Evolutionary conservation across 2,797 vertebrate genomes (phyloP), one percentile per base, ranked within the genome.

Genomic region (Danio kyathit): DNA sequence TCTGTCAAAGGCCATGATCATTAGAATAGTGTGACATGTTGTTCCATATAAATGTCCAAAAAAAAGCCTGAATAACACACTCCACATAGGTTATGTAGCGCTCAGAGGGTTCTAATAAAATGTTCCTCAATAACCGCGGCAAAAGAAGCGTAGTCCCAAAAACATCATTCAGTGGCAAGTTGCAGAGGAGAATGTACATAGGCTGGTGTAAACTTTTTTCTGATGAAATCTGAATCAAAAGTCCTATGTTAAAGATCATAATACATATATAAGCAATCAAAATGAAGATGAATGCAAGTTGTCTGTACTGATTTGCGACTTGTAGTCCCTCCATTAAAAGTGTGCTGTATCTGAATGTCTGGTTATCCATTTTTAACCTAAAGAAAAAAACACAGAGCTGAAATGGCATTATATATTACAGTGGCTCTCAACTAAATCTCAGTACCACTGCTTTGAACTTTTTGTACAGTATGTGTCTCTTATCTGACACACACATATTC

Each of bases 181-280:
- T 93, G 7, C 92, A 94, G 0, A 95, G 88, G 48, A 96, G 92
- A 44, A 95, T 89, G 61, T 94, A 92, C 93, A 94, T 96, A 81
- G 96, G 94, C 83, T 95, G 86, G 0, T 92, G 95, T 1, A 96
- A 93, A 79, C 83, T 84, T 63, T 51, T 81, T 17, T 73, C 80
- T 14, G 40, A 6, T 0, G 6, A 46, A 44, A 93, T 88, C 71
- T 91, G 76, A 0, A 82, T 21, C 5, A 91, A 56, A 80, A 93
- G 74, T 6, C 90, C 76, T 0, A 90, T 1, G 80, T 93, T 90
- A 11, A 83, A 76, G 19, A 88, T 49, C 60, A 90, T 40, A 44
- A 85, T 84, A 65, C 89, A 82, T 17, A 89, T 14, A 59, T 90
- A 91, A 71, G 57, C 17, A 14, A 89, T 3, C 16, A 89, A 72